Conservation (phyloP, 1,140 invertebrate species). For the Xylocopa sonorina region DNA sequence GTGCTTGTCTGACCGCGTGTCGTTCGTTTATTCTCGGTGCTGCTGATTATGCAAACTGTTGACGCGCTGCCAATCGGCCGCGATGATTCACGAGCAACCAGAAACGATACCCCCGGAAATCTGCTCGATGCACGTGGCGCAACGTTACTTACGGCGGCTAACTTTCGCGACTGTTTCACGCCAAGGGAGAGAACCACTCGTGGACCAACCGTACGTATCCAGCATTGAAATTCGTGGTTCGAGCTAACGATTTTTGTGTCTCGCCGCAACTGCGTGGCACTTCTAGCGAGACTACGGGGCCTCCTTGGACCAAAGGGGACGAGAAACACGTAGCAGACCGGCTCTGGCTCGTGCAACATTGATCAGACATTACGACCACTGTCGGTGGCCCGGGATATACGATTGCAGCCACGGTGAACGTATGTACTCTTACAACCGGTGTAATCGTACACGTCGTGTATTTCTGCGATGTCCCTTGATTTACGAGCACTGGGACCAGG, state of each 20-base stretch:
- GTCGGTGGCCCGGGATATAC: slow-evolving; percentile 47
- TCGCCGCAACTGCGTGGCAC: not conserved
- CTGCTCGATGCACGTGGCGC: slow-evolving; percentile 5
- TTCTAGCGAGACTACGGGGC: not conserved
- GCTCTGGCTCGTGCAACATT: slow-evolving; percentile 63
- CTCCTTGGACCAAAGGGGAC: slow-evolving; percentile 26
- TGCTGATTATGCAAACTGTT: slow-evolving; percentile 62
- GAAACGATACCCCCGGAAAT: slow-evolving; percentile 17
- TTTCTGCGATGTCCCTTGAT: slow-evolving; percentile 43
- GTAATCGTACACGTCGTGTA: slow-evolving; percentile 18
- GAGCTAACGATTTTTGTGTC: not conserved
- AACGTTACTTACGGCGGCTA: not conserved
- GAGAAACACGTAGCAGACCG: slow-evolving; percentile 61
- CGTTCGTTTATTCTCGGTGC: slow-evolving; percentile 56
- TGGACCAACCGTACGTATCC: no score
- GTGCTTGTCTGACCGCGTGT: slow-evolving; percentile 4
- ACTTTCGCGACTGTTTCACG: not conserved
- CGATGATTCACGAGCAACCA: slow-evolving; percentile 44
- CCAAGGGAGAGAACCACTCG: no score
- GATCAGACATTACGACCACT: slow-evolving; percentile 61
- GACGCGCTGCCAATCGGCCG: slow-evolving; percentile 51
- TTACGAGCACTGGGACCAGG: not conserved
- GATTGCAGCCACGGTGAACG: slow-evolving; percentile 48
- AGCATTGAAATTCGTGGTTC: no score
- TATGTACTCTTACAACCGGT: slow-evolving; percentile 16